Conservation (phyloP, 2,888 invertebrate genomes). For the Drosophila kuntzei region DNA sequence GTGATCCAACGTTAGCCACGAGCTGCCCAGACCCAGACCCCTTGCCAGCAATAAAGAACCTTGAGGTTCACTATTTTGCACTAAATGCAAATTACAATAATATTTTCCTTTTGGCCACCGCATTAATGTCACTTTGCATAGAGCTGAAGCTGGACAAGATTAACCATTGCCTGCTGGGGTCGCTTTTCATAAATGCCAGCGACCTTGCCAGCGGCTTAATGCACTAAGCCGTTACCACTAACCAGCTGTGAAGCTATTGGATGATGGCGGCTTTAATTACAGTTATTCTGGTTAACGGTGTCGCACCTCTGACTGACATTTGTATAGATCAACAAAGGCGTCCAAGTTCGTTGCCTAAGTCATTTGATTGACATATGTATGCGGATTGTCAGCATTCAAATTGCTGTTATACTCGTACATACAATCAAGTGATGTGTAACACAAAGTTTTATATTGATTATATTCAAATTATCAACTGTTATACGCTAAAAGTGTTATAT, state of each 20-base stretch:
- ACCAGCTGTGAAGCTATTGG: conserved; percentile 32
- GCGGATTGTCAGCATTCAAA: conserved; percentile 23
- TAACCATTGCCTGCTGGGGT: conserved; percentile 27
- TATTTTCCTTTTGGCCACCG: conserved; percentile 61
- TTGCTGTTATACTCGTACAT: conserved; percentile 11
- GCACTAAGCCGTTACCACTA: conserved; percentile 33
- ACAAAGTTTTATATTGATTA: background rate
- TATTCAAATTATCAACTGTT: background rate
- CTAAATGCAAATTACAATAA: conserved; percentile 60
- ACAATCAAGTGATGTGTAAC: conserved; percentile 9
- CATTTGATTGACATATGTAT: conserved; percentile 63
- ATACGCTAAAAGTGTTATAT: background rate
- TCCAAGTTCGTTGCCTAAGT: conserved; percentile 66
- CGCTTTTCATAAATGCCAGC: conserved; percentile 69
- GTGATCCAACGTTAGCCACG: conserved; percentile 2
- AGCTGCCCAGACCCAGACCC: conserved; percentile 37
- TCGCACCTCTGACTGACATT: conserved; percentile 60
- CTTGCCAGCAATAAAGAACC: conserved; percentile 53
- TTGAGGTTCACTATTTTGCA: conserved; percentile 40
- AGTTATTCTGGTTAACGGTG: conserved; percentile 71
- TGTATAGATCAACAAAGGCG: conserved; percentile 58
- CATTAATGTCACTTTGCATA: conserved; percentile 60
- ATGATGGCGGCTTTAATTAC: conserved; percentile 57
- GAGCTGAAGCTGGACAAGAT: conserved; percentile 57
- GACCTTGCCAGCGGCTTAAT: conserved; percentile 71